Evolutionary conservation across 2,888 invertebrate species (phyloP).

Genomic region (Sinohyriopsis cumingii): DNA sequence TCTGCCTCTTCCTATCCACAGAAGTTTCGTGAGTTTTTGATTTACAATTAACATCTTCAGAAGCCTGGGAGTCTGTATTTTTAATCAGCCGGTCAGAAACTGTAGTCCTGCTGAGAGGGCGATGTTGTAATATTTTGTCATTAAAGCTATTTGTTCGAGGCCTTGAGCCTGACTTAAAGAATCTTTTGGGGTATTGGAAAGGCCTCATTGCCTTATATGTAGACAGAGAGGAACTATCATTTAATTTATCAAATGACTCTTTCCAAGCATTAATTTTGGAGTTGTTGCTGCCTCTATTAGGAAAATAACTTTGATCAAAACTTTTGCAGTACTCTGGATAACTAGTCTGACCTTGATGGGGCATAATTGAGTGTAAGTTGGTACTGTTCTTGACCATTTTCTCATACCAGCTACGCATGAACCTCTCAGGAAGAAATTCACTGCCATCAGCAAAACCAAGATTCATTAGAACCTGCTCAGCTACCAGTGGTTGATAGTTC

Average conservation of each 20-base stretch:
- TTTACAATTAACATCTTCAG: background rate
- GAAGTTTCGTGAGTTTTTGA: too few relatives aligned
- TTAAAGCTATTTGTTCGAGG: too few relatives aligned
- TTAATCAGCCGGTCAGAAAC: conserved; percentile 20
- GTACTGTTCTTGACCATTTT: conserved; percentile 37
- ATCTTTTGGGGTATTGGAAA: too few relatives aligned
- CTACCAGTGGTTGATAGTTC: conserved; percentile 4
- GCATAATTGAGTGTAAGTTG: too few relatives aligned
- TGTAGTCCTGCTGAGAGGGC: background rate
- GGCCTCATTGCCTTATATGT: too few relatives aligned
- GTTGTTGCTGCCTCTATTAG: background rate
- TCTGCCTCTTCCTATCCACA: conserved; percentile 17
- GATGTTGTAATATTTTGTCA: too few relatives aligned
- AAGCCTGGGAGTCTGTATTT: conserved; percentile 21
- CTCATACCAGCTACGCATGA: conserved; percentile 60
- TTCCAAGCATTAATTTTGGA: too few relatives aligned
- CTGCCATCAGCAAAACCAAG: conserved; percentile 58
- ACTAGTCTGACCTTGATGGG: too few relatives aligned
- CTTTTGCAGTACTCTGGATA: background rate
- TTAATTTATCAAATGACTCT: too few relatives aligned
- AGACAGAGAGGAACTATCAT: too few relatives aligned
- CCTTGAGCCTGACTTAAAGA: too few relatives aligned
- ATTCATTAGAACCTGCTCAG: conserved; percentile 55
- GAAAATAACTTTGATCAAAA: background rate
- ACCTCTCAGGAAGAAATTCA: conserved; percentile 63